Conservation (phyloP, 2,113 vertebrate genomes). For the Blennius ocellaris region DNA sequence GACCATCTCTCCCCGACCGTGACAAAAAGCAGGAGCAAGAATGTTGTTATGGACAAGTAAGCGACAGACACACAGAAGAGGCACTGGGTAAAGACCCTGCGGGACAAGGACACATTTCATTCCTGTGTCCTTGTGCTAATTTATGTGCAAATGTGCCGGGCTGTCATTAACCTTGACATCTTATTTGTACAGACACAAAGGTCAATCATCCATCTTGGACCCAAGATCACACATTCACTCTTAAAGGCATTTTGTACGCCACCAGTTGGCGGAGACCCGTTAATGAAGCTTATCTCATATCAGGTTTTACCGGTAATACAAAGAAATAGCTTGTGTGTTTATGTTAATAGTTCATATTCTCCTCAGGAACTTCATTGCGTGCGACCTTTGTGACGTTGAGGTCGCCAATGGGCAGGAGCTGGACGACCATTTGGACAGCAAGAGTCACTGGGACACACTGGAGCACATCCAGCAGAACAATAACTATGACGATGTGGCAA, state of each 20-base stretch:
- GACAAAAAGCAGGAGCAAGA: conserved; percentile 1
- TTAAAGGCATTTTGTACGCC: too few relatives aligned
- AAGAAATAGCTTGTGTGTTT: not conserved
- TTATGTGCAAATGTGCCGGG: not conserved
- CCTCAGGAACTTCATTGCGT: conserved; percentile 56
- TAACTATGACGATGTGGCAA: conserved; percentile 66
- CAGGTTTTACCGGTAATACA: not conserved
- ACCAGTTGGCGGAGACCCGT: too few relatives aligned
- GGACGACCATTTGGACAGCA: conserved; percentile 70
- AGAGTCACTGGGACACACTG: conserved; percentile 72
- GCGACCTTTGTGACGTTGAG: conserved; percentile 72
- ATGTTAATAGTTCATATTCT: not conserved
- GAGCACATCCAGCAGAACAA: conserved; percentile 74
- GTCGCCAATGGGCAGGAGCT: conserved; percentile 62
- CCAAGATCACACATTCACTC: too few relatives aligned
- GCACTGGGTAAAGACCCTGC: not conserved
- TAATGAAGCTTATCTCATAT: too few relatives aligned
- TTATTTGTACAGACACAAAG: too few relatives aligned
- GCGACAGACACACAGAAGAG: not conserved
- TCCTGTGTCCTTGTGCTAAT: not conserved
- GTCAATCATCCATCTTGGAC: too few relatives aligned
- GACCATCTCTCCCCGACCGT: conserved; percentile 15
- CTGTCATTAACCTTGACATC: not conserved
- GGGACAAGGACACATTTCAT: not conserved
- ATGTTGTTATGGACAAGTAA: conserved; percentile 56